These are phyloP conservation scores for Macquaria australasica DNA, from an alignment of 2,113 vertebrate species.

Conservation along the genomic window DNA sequence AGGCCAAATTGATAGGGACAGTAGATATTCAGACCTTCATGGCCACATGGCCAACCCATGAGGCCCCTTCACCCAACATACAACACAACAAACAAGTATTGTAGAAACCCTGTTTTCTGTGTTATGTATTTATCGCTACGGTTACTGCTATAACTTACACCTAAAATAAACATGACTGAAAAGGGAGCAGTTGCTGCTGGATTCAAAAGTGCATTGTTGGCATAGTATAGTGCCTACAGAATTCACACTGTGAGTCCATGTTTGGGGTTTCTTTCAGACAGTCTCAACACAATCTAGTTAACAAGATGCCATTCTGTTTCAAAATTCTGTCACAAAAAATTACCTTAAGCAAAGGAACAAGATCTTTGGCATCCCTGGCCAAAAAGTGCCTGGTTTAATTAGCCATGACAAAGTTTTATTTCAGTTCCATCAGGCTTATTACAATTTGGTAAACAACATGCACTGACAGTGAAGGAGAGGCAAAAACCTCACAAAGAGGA, in stretches of 20 bases:
- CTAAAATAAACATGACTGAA: conserved; percentile 46
- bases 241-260: conserved; percentile 4
- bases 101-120: conserved; percentile 19
- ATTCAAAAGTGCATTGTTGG: conserved; percentile 28
- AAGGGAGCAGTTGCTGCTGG: conserved; percentile 25
- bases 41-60: neutral
- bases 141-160: conserved; percentile 7
- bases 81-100: conserved; percentile 7
- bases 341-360: neutral
- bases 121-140: conserved; percentile 9
- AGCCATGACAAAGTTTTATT: conserved; percentile 19
- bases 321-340: conserved; percentile 16
- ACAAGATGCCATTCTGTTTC: conserved; percentile 21
- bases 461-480: conserved; percentile 19
- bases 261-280: conserved; percentile 19
- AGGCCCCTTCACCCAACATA: conserved; percentile 1
- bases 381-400: conserved; percentile 21
- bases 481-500: conserved; percentile 10
- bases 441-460: conserved; percentile 30
- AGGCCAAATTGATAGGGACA: neutral
- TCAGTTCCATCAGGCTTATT: conserved; percentile 22
- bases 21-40: neutral
- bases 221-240: conserved; percentile 12
- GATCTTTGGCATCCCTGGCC: neutral
- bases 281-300: conserved; percentile 10